Base-by-base conservation (phyloP, 1,140 invertebrate species). In the Coptotermes formosanus region DNA sequence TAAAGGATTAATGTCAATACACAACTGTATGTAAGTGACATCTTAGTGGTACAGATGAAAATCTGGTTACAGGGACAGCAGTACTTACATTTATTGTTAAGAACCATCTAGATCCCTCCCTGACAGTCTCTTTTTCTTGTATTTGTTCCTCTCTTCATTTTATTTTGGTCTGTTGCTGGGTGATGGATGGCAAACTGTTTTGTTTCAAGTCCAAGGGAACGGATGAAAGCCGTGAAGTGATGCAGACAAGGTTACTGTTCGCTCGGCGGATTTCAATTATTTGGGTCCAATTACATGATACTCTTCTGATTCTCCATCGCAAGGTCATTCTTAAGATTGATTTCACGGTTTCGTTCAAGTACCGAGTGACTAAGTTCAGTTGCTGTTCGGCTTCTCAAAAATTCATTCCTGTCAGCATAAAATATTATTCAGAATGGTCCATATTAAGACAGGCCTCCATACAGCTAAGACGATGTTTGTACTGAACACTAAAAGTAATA, bases 211-310 rank as follows among this genome's bases (percentile, higher is more conserved):
- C 64, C n/a, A 9, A 69, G 64, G n/a, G 19, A 75, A 75, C 64
- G 30, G 64, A 75, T 75, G 64, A 75, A 75, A 30, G 64, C 64
- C 64, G 64, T 75, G 64, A 75, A n/a, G 64, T 75, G 25, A 75
- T 25, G 19, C 64, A 14, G 64, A 75, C 64, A 75, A 75, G 25
- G n/a, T n/a, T 75, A 75, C 64, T 75, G n/a, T 75, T 11, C 64
- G 64, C 64, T 75, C 64, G 64, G 64, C 14, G 64, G 64, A 75
- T 75, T 75, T 75, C 64, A 75, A 75, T 75, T 75, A 75, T 75
- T 75, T 75, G 64, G n/a, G 64, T 0, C 64, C 64, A 75, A 75
- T 30, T 75, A 75, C n/a, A 30, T 8, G 64, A n/a, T n/a, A 0
- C 64, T 30, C n/a, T 3, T 75, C 64, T 30, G 64, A 75, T 75